phyloP scores from a whole-genome alignment of 92 coral and sea anemone genomes.

The Plumapathes pennacea region DNA sequence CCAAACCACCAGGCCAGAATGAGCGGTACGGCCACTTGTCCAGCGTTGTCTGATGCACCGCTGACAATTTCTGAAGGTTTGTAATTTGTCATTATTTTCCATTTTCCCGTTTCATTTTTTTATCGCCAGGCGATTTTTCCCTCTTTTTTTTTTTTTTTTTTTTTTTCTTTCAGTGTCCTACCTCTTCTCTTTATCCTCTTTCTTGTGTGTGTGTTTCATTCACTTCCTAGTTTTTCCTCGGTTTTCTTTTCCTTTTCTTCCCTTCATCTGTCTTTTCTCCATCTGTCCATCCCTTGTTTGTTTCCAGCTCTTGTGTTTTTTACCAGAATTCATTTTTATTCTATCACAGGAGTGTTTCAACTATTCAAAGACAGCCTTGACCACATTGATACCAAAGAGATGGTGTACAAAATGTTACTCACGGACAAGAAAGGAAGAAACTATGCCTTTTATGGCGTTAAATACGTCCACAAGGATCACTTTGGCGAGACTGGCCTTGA shows the following conservation, averaged over 20 bases:
- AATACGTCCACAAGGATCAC: constrained; percentile 30
- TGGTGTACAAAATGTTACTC: constrained; percentile 48
- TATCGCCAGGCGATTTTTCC: too few relatives aligned
- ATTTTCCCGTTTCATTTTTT: not conserved
- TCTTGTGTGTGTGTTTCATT: too few relatives aligned
- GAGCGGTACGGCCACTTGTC: constrained; percentile 41
- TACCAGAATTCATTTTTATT: too few relatives aligned
- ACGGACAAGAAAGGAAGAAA: constrained; percentile 2
- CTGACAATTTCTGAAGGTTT: constrained; percentile 34
- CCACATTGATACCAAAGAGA: constrained; percentile 23
- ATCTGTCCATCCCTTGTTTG: too few relatives aligned
- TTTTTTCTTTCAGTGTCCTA: too few relatives aligned
- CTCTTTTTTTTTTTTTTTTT: too few relatives aligned
- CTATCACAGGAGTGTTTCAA: constrained; percentile 28
- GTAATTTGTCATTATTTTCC: not conserved
- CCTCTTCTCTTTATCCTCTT: too few relatives aligned
- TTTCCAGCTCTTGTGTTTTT: too few relatives aligned
- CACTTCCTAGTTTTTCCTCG: too few relatives aligned
- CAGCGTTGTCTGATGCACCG: constrained; percentile 30
- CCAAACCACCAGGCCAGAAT: constrained; percentile 39
- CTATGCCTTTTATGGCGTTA: constrained; percentile 34
- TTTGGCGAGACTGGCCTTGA: constrained; percentile 39
- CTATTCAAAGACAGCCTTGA: constrained; percentile 19
- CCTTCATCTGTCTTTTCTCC: too few relatives aligned
- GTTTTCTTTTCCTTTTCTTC: too few relatives aligned